phyloP scores from a whole-genome alignment of 2,888 invertebrate species.

The Lasioglossum zephyrum region DNA sequence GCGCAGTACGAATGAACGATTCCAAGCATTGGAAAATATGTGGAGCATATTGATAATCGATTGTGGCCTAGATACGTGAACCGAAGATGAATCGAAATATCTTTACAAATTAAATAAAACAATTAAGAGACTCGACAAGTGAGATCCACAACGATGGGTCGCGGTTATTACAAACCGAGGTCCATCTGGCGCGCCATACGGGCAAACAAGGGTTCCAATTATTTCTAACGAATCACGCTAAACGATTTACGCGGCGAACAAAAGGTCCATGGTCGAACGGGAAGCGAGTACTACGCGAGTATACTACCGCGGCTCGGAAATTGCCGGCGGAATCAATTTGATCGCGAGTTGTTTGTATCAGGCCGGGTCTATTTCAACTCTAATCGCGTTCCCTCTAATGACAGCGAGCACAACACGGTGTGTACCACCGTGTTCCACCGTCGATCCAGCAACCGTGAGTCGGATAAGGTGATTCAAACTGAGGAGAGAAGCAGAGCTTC shows the following conservation, averaged over 20 bases:
- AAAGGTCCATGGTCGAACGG: neutral
- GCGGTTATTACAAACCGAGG: neutral
- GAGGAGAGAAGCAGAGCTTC: constrained; percentile 45
- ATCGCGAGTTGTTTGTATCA: constrained; percentile 41
- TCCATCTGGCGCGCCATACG: neutral
- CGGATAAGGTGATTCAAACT: constrained; percentile 62
- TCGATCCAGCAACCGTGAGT: constrained; percentile 41
- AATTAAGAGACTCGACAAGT: neutral
- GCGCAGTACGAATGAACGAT: neutral
- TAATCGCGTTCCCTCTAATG: constrained; percentile 61
- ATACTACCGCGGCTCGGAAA: constrained; percentile 8
- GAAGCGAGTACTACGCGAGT: neutral
- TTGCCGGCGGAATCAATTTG: constrained; percentile 47
- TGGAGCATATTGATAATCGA: neutral
- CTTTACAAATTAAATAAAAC: neutral
- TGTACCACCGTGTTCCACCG: constrained; percentile 8
- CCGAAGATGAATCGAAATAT: neutral
- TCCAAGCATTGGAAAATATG: too few species aligned
- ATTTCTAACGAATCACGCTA: neutral
- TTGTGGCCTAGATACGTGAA: neutral
- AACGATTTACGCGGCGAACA: constrained; percentile 18
- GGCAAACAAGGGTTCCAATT: neutral
- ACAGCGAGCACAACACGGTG: constrained; percentile 36
- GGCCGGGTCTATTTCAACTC: constrained; percentile 47
- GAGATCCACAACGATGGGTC: neutral